These are phyloP conservation scores for Dasyornis broadbenti DNA, from an alignment of 2,113 vertebrate genomes.

Conservation along the genomic window DNA sequence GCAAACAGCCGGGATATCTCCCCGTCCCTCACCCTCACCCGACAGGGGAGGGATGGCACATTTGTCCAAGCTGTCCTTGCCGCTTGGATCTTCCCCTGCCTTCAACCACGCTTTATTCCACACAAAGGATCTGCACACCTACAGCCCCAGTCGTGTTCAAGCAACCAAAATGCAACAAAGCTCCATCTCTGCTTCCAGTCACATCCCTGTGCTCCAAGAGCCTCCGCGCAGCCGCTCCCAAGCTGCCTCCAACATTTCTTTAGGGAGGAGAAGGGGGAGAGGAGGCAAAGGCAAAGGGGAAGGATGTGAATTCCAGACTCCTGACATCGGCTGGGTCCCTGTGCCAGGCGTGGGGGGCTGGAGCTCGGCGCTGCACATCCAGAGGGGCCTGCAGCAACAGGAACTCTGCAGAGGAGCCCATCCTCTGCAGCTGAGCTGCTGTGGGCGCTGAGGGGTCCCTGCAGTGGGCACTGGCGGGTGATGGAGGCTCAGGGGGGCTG, in stretches of 20 bases:
- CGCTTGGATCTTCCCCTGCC: neutral
- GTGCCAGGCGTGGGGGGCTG: no score
- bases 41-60: neutral
- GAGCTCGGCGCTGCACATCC: neutral
- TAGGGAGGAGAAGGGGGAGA: neutral
- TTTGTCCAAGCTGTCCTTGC: neutral
- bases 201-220: neutral
- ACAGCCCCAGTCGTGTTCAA: neutral
- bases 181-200: neutral
- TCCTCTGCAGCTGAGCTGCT: rapidly evolving
- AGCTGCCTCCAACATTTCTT: neutral
- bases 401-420: neutral
- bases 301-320: neutral
- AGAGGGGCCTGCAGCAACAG: neutral
- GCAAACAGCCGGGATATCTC: neutral
- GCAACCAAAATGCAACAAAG: neutral
- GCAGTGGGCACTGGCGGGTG: rapidly evolving
- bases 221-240: neutral
- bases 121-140: neutral
- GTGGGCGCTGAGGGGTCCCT: rapidly evolving
- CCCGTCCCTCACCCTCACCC: neutral
- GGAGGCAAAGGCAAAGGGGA: neutral
- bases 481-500: rapidly evolving
- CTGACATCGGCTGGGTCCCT: neutral
- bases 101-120: neutral